Base-by-base conservation (phyloP, 1,140 invertebrate genomes). In the Myzus persicae region DNA sequence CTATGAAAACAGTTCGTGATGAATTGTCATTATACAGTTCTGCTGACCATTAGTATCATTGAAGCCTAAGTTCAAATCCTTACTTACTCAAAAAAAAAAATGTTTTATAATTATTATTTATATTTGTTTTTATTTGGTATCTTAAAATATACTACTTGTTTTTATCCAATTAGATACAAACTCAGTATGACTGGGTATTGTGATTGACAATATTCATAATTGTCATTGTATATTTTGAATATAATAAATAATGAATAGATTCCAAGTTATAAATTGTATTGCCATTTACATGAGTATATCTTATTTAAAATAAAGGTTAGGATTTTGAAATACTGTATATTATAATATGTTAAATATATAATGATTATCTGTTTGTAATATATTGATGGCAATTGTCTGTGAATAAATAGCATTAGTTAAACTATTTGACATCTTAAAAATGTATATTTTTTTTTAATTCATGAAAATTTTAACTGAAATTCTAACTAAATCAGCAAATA, bases 1-100 rank as follows among this genome's bases (percentile, higher is more conserved):
- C 81, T 22, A 93, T 93, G 42, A 93, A 93, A 84, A 48, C 46
- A 18, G 91, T 31, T n/a, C 36, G 81, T 42, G 46, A 93, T 38
- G 91, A 93, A 93, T 54, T 93, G 26, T 85, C 91, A 8, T 44
- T 40, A 67, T 90, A 42, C n/a, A 42, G 18, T 20, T 31, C 24
- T n/a, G 48, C 4, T 40, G 38, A 59, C 24, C 31, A n/a, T 76
- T 76, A 76, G 31, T 76, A 76, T 76, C 14, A 76, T 18, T n/a
- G 11, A 18, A n/a, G 59, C 59, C 31, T 1, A 67, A 44, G n/a
- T 89, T 89, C 20, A 48, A 48, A 40, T 4, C 14, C 8, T 42
- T 84, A 40, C 20, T 84, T 26, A 42, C 24, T 84, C 9, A 84
- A 31, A 84, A 82, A 36, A 40, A 82, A 11, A 42, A 84, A 8